Conservation (phyloP, 2,113 vertebrate genomes). For the Solea solea region DNA sequence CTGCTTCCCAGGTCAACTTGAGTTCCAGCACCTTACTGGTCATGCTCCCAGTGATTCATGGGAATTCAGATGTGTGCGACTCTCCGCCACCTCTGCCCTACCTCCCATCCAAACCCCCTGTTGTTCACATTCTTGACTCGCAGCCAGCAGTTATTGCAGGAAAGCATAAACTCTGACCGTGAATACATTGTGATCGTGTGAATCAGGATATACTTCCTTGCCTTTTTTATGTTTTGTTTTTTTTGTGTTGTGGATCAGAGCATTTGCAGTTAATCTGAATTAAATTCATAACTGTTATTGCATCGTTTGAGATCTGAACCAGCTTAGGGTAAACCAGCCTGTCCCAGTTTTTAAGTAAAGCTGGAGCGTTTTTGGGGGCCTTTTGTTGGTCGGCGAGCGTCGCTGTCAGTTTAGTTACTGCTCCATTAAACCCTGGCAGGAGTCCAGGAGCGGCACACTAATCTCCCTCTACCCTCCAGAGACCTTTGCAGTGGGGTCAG, state of each 20-base stretch:
- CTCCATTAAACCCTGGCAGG: slow-evolving; percentile 74
- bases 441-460: slow-evolving; percentile 59
- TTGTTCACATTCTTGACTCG: slow-evolving; percentile 53
- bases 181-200: slow-evolving; percentile 25
- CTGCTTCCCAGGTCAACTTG: slow-evolving; percentile 39
- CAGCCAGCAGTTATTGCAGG: slow-evolving; percentile 48
- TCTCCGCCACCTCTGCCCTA: not conserved
- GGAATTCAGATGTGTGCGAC: slow-evolving; percentile 43
- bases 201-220: slow-evolving; percentile 27
- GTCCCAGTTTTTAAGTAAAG: slow-evolving; percentile 73
- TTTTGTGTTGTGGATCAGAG: slow-evolving; percentile 17
- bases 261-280: slow-evolving; percentile 66
- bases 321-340: slow-evolving; percentile 64
- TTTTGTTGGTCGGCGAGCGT: slow-evolving; percentile 62
- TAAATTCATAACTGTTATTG: slow-evolving; percentile 45
- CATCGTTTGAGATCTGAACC: slow-evolving; percentile 54
- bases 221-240: slow-evolving; percentile 7
- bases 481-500: slow-evolving; percentile 54
- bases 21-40: slow-evolving; percentile 44
- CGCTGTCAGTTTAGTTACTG: slow-evolving; percentile 68
- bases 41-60: slow-evolving; percentile 45
- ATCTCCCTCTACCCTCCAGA: slow-evolving; percentile 74
- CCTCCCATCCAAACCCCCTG: slow-evolving; percentile 19
- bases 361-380: slow-evolving; percentile 44
- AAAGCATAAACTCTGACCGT: slow-evolving; percentile 45